Evolutionary conservation across 2,888 invertebrate genomes (phyloP), one percentile per base, ranked within the genome.

Genomic region (Psylliodes chrysocephalus): DNA sequence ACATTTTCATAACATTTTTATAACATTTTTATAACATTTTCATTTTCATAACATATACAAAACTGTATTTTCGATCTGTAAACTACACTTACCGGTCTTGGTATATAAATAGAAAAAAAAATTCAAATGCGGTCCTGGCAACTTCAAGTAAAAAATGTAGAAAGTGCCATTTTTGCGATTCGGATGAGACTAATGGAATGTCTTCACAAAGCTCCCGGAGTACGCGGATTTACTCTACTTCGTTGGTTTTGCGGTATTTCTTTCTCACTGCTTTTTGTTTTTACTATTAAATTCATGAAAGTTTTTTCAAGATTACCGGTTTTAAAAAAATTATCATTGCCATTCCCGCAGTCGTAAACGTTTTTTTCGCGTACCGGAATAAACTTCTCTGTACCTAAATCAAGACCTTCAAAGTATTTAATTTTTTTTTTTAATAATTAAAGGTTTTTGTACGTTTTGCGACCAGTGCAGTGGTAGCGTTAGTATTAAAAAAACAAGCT

Each of bases 111-210:
- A 12, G 10, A 40, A 22, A 22, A 14, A 35, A 35, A 35, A 35
- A 35, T 2, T 35, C 6, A 14, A 71, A 72, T 8, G 8, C 49
- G 49, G 49, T 14, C 28, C 49, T 49, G 60, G 68, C n/a, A 69
- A n/a, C n/a, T n/a, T n/a, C 67, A 69, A 63, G 72, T 64, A 71
- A 68, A 68, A 72, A 72, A 73, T 71, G 72, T 71, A 73, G 64
- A 72, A 74, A 75, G 74, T 74, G 74, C 73, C 75, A 76, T 75
- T 75, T 76, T 75, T 73, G 71, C 68, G 73, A 75, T 75, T 75
- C 72, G 73, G 72, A 73, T 74, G 71, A 74, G 73, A 72, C 74
- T 74, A 75, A 75, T 75, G 75, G 75, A 75, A 75, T 74, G 73
- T 70, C 71, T 73, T 71, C 72, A 68, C 71, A 66, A 67, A 68